phyloP scores from a whole-genome alignment of 2,888 invertebrate species.

The Coecobrya sp. region DNA sequence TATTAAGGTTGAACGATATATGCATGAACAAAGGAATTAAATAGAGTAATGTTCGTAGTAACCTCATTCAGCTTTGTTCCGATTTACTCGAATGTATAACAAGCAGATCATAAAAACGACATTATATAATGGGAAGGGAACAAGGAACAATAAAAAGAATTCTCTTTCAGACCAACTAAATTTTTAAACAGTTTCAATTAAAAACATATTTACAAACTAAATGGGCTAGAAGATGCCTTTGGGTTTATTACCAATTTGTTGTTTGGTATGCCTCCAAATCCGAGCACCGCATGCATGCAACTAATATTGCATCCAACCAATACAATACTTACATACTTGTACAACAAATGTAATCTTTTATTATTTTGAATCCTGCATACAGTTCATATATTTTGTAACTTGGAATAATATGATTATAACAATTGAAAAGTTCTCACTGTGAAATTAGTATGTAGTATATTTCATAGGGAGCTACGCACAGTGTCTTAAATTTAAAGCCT shows the following conservation, averaged over 20 bases:
- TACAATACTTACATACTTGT: neutral
- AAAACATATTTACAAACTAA: neutral
- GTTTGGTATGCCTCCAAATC: too few relatives aligned
- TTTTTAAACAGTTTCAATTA: neutral
- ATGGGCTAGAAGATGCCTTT: neutral
- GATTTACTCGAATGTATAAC: constrained; percentile 62
- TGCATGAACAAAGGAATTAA: neutral
- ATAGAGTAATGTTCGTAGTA: neutral
- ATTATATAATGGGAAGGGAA: constrained; percentile 32
- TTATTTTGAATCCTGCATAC: too few relatives aligned
- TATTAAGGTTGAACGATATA: neutral
- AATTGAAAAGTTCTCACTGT: constrained; percentile 2
- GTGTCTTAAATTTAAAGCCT: constrained; percentile 50
- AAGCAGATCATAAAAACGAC: constrained; percentile 64
- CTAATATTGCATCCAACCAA: neutral
- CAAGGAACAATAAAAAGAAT: constrained; percentile 7
- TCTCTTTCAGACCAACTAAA: neutral
- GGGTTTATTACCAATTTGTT: constrained; percentile 15
- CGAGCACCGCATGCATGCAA: too few relatives aligned
- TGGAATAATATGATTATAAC: neutral
- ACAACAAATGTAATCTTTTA: neutral
- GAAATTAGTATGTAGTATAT: neutral
- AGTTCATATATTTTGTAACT: too few relatives aligned
- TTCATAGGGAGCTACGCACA: constrained; percentile 3
- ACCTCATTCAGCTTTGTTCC: constrained; percentile 23